phyloP scores from a whole-genome alignment of 2,797 vertebrate species.

The Rhabdophis nuchalis region DNA sequence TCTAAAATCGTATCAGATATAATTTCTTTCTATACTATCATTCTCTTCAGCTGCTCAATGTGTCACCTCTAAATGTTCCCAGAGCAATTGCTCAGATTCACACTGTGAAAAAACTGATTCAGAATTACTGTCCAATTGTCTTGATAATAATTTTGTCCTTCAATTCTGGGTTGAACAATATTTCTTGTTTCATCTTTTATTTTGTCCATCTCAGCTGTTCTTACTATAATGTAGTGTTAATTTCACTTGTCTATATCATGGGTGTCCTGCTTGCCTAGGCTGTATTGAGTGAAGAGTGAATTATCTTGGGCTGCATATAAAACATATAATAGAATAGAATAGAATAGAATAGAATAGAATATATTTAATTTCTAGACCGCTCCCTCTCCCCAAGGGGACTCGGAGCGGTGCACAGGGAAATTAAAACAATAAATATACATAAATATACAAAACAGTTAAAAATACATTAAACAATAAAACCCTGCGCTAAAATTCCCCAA shows the following conservation, averaged over 20 bases:
- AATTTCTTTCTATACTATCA: background rate
- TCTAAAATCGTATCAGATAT: background rate
- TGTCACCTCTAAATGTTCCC: background rate
- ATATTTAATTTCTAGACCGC: no score
- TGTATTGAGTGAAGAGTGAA: background rate
- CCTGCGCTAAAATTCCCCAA: no score
- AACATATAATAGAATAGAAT: background rate
- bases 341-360: no score
- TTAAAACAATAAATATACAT: no score
- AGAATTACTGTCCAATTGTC: background rate
- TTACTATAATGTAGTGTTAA: background rate
- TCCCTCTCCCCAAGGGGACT: no score
- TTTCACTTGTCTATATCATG: background rate
- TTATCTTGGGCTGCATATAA: background rate
- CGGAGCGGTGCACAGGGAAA: no score
- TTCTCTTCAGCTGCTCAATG: background rate
- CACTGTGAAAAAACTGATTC: background rate
- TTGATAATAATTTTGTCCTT: background rate
- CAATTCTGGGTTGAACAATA: background rate
- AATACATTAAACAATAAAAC: no score
- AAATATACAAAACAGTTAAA: no score
- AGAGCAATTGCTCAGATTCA: background rate
- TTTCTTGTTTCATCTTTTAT: background rate
- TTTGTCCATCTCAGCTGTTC: background rate
- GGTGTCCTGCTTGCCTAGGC: background rate